Base-by-base conservation (phyloP, 2,888 invertebrate genomes). In the Acanthosepion lycidas region DNA sequence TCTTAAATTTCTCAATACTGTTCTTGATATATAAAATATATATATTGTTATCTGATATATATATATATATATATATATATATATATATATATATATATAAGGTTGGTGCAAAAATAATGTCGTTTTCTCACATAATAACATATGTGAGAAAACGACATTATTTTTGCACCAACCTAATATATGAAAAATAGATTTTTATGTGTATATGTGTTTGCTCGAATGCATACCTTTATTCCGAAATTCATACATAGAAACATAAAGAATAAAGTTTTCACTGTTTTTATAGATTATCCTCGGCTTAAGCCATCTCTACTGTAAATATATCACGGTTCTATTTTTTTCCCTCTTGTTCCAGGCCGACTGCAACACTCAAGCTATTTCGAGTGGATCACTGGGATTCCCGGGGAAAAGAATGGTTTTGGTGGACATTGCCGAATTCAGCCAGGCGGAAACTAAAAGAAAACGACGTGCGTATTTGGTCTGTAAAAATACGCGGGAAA, bases 261-360 rank as follows among this genome's bases (percentile, higher is more conserved):
- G 33, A 33, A 78, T n/a, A 33, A 78, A 33, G 12, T 78, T 78
- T n/a, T 78, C n/a, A 15, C 23, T 78, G 12, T n/a, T 78, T 78
- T 78, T 33, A 78, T n/a, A 33, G 78, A 78, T 78, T 78, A 78
- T 78, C 4, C 33, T 23, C 78, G 33, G n/a, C n/a, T 78, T 78
- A 78, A 78, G 78, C n/a, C n/a, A n/a, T 78, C n/a, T 78, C 78
- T 78, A 78, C 33, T n/a, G 78, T 78, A 78, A 78, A 78, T 78
- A 78, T 78, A 42, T 42, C 28, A n/a, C 78, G n/a, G n/a, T 78
- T 78, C 78, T 28, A 78, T 78, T 78, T 78, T 78, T 78, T 78
- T 12, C 78, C 8, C 28, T n/a, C n/a, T 33, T 78, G 15, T 78
- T 78, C n/a, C 33, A 1, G 33, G n/a, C 15, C 78, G 78, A 33